These are phyloP conservation scores for Myiotriccus ornatus DNA, from an alignment of 2,797 vertebrate species.

Conservation along the genomic window DNA sequence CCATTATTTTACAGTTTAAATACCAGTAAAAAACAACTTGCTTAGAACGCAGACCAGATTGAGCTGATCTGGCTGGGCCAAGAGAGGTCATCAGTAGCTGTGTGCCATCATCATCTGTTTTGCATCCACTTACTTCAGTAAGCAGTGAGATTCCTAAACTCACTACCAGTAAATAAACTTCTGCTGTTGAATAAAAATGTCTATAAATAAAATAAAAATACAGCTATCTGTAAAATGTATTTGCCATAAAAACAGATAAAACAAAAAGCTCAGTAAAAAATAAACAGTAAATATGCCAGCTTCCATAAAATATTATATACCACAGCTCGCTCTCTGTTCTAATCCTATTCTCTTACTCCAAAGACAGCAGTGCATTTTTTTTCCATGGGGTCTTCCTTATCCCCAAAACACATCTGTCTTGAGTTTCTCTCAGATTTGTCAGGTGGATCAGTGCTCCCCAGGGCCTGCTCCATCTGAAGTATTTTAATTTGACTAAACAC, in stretches of 20 bases:
- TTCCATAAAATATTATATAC: conserved; percentile 59
- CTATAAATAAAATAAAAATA: conserved; percentile 58
- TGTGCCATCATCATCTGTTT: conserved; percentile 66
- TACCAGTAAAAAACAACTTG: conserved; percentile 59
- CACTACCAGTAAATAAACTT: conserved; percentile 67
- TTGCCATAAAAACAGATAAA: conserved; percentile 52
- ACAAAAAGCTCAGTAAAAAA: conserved; percentile 60
- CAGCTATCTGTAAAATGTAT: conserved; percentile 46
- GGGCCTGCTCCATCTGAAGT: conserved; percentile 97
- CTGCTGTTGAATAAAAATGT: conserved; percentile 55
- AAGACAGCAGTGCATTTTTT: conserved; percentile 77
- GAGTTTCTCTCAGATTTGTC: conserved; percentile 90
- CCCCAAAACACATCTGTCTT: conserved; percentile 98
- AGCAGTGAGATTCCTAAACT: conserved; percentile 55
- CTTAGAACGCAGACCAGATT: conserved; percentile 51
- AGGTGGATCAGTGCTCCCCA: conserved; percentile 89
- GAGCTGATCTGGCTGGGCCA: conserved; percentile 54
- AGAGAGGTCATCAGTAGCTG: conserved; percentile 70
- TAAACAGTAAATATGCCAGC: conserved; percentile 52
- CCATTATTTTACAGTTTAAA: conserved; percentile 61
- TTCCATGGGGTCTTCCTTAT: conserved; percentile 90
- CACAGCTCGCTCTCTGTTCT: neutral
- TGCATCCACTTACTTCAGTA: conserved; percentile 46
- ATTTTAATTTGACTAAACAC: conserved; percentile 99
- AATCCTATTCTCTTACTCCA: conserved; percentile 73